A percentile compares a stretch with the other conserved stretches of the same genome.
Evolutionary conservation across 2,888 invertebrate species (phyloP).

Genomic region (Parochlus steinenii): DNA sequence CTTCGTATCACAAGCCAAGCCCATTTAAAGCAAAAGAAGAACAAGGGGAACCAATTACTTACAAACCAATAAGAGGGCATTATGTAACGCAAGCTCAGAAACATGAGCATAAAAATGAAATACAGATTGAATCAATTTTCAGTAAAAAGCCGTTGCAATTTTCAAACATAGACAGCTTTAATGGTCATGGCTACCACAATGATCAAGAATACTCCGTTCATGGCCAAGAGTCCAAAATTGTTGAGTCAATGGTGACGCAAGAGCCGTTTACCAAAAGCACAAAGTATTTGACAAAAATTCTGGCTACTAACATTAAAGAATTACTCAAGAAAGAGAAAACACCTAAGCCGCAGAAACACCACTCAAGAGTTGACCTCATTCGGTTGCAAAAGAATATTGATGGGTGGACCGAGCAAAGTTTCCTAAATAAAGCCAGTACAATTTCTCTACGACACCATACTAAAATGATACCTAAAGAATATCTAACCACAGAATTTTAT

Average conservation of each 20-base stretch:
- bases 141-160: conserved; percentile 26
- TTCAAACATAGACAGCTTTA: conserved; percentile 16
- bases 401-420: conserved; percentile 68
- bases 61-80: conserved; percentile 26
- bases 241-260: conserved; percentile 26
- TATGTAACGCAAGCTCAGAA: conserved; percentile 35
- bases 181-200: conserved; percentile 18
- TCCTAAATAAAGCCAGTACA: conserved; percentile 38
- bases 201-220: conserved; percentile 34
- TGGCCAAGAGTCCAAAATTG: conserved; percentile 31
- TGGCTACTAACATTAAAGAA: conserved; percentile 35
- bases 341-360: conserved; percentile 19
- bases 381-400: conserved; percentile 69
- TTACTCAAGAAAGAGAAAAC: conserved; percentile 30
- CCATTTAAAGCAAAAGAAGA: conserved; percentile 31
- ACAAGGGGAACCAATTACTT: conserved; percentile 20
- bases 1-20: conserved; percentile 37
- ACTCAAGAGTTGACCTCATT: conserved; percentile 49
- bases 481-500: conserved; percentile 43
- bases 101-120: conserved; percentile 21
- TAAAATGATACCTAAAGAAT: conserved; percentile 63
- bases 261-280: conserved; percentile 23
- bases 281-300: conserved; percentile 26
- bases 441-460: conserved; percentile 42
- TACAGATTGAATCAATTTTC: too few species aligned